Base-by-base conservation (phyloP, 2,888 invertebrate species). In the Crepidodera aurea region DNA sequence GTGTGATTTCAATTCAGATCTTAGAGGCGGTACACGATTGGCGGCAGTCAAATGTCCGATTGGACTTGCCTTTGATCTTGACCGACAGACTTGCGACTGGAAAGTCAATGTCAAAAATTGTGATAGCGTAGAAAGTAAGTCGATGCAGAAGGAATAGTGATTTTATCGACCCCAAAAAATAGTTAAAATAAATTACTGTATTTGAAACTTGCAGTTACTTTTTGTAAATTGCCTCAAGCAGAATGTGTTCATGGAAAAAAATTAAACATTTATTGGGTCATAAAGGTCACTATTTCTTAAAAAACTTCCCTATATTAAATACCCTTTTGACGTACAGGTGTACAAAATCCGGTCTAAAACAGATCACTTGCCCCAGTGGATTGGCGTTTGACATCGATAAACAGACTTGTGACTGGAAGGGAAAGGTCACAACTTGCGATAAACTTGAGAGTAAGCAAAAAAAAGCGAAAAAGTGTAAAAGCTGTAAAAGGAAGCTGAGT, bases 361-460 rank as follows among this genome's bases (percentile, higher is more conserved):
- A 93, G 89, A 93, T 96, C 87, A 93, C 93, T 86, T 96, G 96
- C 86, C 95, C 96, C 83, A 93, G 93, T 83, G 95, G 95, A 87
- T 88, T 96, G 89, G 91, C 94, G 86, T 96, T 96, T 89, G 96
- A 96, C 89, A 90, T 96, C 87, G 92, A 93, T 87, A 95, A 94
- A 88, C 96, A 96, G 88, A 96, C 95, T 83, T 96, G 96, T 87
- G 94, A 96, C 89, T 96, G 96, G 96, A 95, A 94, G 89, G 94
- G 93, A 87, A 94, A 95, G 90, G 96, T 96, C 87, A 90, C 87
- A 87, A 95, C 92, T 90, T 96, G 95, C 90, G 92, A 94, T 88
- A 91, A 90, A 86, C 88, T 94, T 84, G 94, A 95, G 90, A 95
- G 95, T 96, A 93, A 94, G 94, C 57, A n/a, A 57, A 57, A 48